Conservation (phyloP, 2,888 invertebrate species). For the Hypolimnas misippus region DNA sequence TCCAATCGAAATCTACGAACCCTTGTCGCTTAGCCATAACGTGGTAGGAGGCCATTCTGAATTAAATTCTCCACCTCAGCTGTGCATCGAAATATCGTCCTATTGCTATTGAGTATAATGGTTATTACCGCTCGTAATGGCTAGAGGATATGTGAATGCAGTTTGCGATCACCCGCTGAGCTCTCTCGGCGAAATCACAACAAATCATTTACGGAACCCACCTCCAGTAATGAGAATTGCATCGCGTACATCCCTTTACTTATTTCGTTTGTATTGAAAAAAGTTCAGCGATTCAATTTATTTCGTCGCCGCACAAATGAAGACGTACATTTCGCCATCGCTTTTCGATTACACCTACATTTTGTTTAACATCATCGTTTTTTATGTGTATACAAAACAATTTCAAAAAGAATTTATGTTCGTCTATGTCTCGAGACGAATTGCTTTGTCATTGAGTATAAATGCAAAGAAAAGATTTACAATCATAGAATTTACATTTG, state of each 20-base stretch:
- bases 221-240: slow-evolving; percentile 80
- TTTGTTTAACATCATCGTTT: not conserved
- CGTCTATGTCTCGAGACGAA: slow-evolving; percentile 14
- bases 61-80: slow-evolving; percentile 65
- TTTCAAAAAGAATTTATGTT: slow-evolving; percentile 11
- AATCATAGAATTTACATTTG: slow-evolving; percentile 32
- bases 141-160: slow-evolving; percentile 64
- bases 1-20: slow-evolving; percentile 80
- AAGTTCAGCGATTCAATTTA: slow-evolving; percentile 30
- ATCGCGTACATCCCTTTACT: slow-evolving; percentile 55
- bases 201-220: slow-evolving; percentile 80
- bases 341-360: not conserved
- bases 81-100: slow-evolving; percentile 52
- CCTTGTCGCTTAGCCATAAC: slow-evolving; percentile 80
- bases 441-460: slow-evolving; percentile 19
- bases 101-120: slow-evolving; percentile 53
- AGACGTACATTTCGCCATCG: slow-evolving; percentile 8
- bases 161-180: slow-evolving; percentile 80
- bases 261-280: slow-evolving; percentile 51
- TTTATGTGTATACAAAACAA: not conserved
- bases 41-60: slow-evolving; percentile 78
- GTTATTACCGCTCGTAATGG: slow-evolving; percentile 49
- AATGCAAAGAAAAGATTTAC: slow-evolving; percentile 28
- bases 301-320: slow-evolving; percentile 19
- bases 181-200: slow-evolving; percentile 79